phyloP scores from a whole-genome alignment of 2,888 invertebrate species.

The Chirona hameri region DNA sequence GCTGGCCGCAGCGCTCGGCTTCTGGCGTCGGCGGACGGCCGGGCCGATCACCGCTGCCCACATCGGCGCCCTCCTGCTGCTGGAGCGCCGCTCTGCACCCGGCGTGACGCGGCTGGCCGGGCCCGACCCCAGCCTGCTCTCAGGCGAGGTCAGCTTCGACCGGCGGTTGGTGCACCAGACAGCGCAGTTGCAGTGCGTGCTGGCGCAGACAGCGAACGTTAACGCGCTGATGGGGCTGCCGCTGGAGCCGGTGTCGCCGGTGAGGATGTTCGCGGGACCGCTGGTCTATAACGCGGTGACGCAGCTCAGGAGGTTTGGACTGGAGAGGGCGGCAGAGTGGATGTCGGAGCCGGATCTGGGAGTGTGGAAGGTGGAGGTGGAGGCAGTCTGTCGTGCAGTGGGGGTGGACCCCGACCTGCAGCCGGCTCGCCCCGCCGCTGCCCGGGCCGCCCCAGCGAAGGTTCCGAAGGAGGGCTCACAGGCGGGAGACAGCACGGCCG shows the following conservation, averaged over 20 bases:
- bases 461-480: too few species aligned
- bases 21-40: not conserved
- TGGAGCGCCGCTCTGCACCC: not conserved
- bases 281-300: not conserved
- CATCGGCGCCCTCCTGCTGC: not conserved
- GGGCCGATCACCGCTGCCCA: not conserved
- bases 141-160: not conserved
- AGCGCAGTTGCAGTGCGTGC: constrained; percentile 10
- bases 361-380: not conserved
- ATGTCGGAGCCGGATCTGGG: constrained; percentile 60
- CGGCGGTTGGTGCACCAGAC: not conserved
- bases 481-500: too few species aligned
- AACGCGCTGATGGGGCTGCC: not conserved
- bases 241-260: not conserved
- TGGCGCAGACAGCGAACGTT: not conserved
- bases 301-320: constrained; percentile 43
- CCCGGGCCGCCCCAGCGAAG: not conserved
- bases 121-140: not conserved
- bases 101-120: not conserved
- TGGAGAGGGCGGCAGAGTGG: constrained; percentile 55
- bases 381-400: not conserved
- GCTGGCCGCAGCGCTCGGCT: not conserved
- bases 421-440: not conserved
- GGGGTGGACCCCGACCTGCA: not conserved
- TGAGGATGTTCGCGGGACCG: not conserved